These are phyloP conservation scores for Hoplias malabaricus DNA, from an alignment of 2,113 vertebrate genomes.

Conservation along the genomic window DNA sequence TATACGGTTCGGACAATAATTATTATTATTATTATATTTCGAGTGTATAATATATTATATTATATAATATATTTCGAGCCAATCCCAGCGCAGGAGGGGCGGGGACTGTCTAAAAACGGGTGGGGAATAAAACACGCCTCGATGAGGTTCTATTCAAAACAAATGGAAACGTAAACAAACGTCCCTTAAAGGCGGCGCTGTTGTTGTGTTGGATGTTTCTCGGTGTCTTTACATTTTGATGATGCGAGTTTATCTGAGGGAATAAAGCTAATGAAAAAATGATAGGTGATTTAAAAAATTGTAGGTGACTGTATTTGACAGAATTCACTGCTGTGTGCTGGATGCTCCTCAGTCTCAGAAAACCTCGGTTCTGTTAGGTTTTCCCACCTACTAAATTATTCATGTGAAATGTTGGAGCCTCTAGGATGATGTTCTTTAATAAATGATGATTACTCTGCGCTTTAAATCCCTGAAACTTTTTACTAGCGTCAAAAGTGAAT, in stretches of 20 bases:
- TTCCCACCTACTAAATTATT: constrained; percentile 26
- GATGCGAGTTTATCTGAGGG: not conserved
- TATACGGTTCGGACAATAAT: too few relatives aligned
- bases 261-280: not conserved
- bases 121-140: constrained; percentile 8
- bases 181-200: too few relatives aligned
- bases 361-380: not conserved
- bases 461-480: not conserved
- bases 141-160: not conserved
- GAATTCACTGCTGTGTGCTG: too few relatives aligned
- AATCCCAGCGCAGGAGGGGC: not conserved
- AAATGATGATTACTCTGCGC: constrained; percentile 9
- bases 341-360: not conserved
- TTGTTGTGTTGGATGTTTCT: too few relatives aligned
- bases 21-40: too few relatives aligned
- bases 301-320: not conserved
- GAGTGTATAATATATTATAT: too few relatives aligned
- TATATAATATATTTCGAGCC: too few relatives aligned
- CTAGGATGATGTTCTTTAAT: constrained; percentile 5
- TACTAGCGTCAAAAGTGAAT: not conserved
- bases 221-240: not conserved
- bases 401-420: not conserved
- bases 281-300: too few relatives aligned
- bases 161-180: constrained; percentile 20
- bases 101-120: not conserved